These are phyloP conservation scores for Pachycephus smyrnensis DNA, from an alignment of 2,888 invertebrate species.

Conservation along the genomic window DNA sequence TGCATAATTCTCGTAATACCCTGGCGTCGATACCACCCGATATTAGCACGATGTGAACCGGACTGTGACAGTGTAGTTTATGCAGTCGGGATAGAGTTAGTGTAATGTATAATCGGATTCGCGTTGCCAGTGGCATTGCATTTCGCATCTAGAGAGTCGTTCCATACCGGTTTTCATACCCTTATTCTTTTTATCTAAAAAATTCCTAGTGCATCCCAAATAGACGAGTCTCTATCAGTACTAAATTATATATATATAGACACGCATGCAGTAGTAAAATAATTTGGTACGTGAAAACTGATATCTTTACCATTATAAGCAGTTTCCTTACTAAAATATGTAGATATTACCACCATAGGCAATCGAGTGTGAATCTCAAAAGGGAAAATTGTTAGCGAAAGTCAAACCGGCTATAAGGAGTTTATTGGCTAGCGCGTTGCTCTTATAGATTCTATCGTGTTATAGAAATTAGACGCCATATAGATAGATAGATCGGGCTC, in stretches of 20 bases:
- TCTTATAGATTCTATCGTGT: constrained; percentile 29
- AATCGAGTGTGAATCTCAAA: background rate
- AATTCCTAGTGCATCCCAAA: background rate
- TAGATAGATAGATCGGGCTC: constrained; percentile 35
- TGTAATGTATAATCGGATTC: constrained; percentile 25
- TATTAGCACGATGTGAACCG: constrained; percentile 25
- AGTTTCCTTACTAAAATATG: background rate
- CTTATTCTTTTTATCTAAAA: background rate
- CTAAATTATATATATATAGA: background rate
- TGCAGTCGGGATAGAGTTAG: constrained; percentile 20
- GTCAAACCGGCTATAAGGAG: constrained; percentile 3
- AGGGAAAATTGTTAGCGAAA: background rate
- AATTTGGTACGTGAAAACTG: background rate
- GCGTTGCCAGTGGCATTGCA: constrained; percentile 7
- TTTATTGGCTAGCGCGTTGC: constrained; percentile 23
- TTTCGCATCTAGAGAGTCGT: background rate
- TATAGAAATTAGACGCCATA: constrained; percentile 27
- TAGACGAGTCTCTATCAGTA: background rate
- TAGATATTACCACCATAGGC: background rate
- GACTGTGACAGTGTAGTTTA: constrained; percentile 28
- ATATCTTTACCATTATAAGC: background rate
- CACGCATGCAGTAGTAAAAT: background rate
- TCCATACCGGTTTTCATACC: background rate
- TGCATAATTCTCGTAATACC: constrained; percentile 41
- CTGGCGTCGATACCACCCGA: constrained; percentile 35